Base-by-base conservation (phyloP, 2,113 vertebrate species). In the Azemiops feae region DNA sequence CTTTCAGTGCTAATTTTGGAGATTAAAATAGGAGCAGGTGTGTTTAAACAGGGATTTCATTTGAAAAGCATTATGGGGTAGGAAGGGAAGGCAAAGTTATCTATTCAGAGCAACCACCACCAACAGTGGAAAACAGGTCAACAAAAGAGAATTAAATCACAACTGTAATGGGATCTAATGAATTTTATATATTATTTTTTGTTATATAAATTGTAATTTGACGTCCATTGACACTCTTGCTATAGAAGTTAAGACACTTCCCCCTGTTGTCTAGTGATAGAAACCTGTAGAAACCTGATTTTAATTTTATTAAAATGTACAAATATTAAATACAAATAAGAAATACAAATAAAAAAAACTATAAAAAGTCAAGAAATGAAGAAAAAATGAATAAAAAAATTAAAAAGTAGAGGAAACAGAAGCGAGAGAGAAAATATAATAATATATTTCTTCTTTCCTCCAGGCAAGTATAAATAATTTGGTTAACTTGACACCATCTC, bases 1-100 rank as follows among this genome's bases (percentile, higher is more conserved):
- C 60, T 91, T 55, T 50, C 88, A 11, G 58, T 60, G 23, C 55
- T 93, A 54, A 90, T 92, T 88, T n/a, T 9, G 91, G 91, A 30
- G 16, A 94, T 93, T 93, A 81, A 94, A 89, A 57, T 4, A 86
- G 89, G 87, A 88, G 34, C 58, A 53, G 57, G 18, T 50, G 85
- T 11, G 0, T 89, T 95, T 89, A 89, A 93, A 94, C 12, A 52
- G 2, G 81, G 92, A 52, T 58, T 87, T 93, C n/a, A 9, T 85
- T 92, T 91, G 85, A 69, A 50, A 34, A 39, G 34, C 7, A 0
- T 22, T 43, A 81, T 81, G 1, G 3, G 74, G 34, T 22, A 0
- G 9, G 0, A 4, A 47, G 27, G 43, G 16, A 74, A 93, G 91
- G 58, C 18, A 0, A 43, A 81, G 34, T 91, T 3, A 89, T 3